Base-by-base conservation (phyloP, 1,140 invertebrate species). In the Portunus trituberculatus region DNA sequence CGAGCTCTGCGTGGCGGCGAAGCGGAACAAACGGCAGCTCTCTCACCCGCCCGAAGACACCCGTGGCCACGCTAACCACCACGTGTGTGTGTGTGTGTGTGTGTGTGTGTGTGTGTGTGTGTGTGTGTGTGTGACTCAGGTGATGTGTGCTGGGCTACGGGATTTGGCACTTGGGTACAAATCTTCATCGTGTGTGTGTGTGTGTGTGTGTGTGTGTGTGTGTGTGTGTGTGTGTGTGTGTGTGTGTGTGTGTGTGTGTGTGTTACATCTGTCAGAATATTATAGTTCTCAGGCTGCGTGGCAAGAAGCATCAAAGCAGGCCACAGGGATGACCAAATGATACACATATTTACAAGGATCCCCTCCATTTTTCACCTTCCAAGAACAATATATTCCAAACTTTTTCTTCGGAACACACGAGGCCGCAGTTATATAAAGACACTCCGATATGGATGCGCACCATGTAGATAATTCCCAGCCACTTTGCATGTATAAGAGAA, bases 51-150 rank as follows among this genome's bases (percentile, higher is more conserved):
- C n/a, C 25, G 20, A n/a, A n/a, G 20, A 76, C 67, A 76, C 67
- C 20, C 25, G 20, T 25, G 25, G 12, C 20, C 12, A 76, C 67
- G 20, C 67, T 25, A 76, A 76, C 6, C n/a, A 76, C 0, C n/a
- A 76, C 4, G n/a, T 76, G 67, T n/a, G 67, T 76, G 20, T 76
- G 39, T 52, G n/a, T 76, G 67, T n/a, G n/a, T 76, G 67, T n/a
- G n/a, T 76, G 67, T n/a, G n/a, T 76, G 67, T n/a, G n/a, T 76
- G 67, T n/a, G n/a, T 76, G 67, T n/a, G n/a, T 76, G 67, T n/a
- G n/a, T 76, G 67, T n/a, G n/a, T 76, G 67, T n/a, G 67, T 76
- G 20, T 76, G 39, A 39, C 39, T 39, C 39, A 39, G 39, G 39
- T 39, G 39, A 39, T 20, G 52, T 59, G 67, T 76, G 20, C 20